Evolutionary conservation across 2,888 invertebrate genomes (phyloP).

Genomic region (Xestia rhomboidea): DNA sequence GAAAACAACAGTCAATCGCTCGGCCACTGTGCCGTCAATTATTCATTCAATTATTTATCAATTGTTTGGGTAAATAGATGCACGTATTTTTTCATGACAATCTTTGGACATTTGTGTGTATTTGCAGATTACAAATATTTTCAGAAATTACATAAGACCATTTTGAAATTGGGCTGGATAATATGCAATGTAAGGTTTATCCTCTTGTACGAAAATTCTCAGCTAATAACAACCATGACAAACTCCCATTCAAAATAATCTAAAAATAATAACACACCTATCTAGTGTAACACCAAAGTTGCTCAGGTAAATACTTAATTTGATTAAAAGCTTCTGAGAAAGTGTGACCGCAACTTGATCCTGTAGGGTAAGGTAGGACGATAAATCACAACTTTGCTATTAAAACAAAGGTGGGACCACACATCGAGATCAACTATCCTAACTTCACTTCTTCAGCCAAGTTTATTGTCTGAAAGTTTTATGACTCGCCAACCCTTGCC

Average conservation of each 20-base stretch:
- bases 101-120: neutral
- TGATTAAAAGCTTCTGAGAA: conserved; percentile 81
- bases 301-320: conserved; percentile 72
- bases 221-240: neutral
- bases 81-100: neutral
- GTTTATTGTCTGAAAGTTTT: conserved; percentile 85
- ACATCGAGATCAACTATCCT: conserved; percentile 83
- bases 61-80: neutral
- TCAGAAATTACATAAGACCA: neutral
- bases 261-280: conserved; percentile 1
- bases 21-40: too few species aligned
- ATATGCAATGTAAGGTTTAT: neutral
- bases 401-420: conserved; percentile 81
- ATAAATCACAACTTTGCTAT: conserved; percentile 88
- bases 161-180: neutral
- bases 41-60: neutral
- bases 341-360: conserved; percentile 75
- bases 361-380: conserved; percentile 66
- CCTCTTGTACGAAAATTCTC: neutral
- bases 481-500: conserved; percentile 77
- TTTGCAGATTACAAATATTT: neutral
- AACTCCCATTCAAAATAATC: neutral
- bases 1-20: too few species aligned
- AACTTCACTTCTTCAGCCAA: conserved; percentile 80
- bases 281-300: conserved; percentile 57